Base-by-base conservation (phyloP, 2,113 vertebrate genomes). In the Macrotus californicus region DNA sequence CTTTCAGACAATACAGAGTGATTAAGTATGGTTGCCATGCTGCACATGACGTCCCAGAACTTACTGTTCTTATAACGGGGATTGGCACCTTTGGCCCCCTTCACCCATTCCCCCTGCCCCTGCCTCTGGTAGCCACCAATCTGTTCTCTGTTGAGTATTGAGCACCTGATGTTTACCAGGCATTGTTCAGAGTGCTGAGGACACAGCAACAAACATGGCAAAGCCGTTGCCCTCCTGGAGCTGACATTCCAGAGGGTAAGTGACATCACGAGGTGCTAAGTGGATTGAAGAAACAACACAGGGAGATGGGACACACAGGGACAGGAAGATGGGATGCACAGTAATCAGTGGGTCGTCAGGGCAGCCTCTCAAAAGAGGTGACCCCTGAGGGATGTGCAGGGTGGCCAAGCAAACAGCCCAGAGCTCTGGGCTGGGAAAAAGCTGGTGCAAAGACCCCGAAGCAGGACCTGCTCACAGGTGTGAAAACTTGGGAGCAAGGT, bases 321-420 rank as follows among this genome's bases (percentile, higher is more conserved):
- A 19, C 0, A 3, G 18, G 41, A 36, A 81, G 69, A 15, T 21
- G 76, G 36, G 48, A 29, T 19, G 15, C 13, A 46, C 67, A 21
- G 8, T 3, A 5, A 19, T 0, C 56, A 24, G 5, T 7, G 39
- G 52, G 4, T 6, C 7, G 19, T 13, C 39, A 21, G 29, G 76
- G 36, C 18, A 26, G 72, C 46, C 54, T 82, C 50, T 69, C 34
- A 39, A 52, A 67, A 66, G 82, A 87, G 31, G 41, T 13, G 46
- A 64, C 41, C 9, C 24, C 82, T 91, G 31, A 29, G 22, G 43
- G 43, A 31, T 46, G 66, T 22, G 6, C 2, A 12, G 82, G 64
- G 13, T 46, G 18, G 24, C 64, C 67, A 11, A 5, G 67, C 13
- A 19, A 46, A 54, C 39, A 92, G 24, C 34, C 0, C 0, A 39